A percentile compares a stretch with the other conserved stretches of the same genome.
These are phyloP conservation scores for Herminia tarsipennalis DNA, from an alignment of 2,888 invertebrate species.

Conservation along the genomic window DNA sequence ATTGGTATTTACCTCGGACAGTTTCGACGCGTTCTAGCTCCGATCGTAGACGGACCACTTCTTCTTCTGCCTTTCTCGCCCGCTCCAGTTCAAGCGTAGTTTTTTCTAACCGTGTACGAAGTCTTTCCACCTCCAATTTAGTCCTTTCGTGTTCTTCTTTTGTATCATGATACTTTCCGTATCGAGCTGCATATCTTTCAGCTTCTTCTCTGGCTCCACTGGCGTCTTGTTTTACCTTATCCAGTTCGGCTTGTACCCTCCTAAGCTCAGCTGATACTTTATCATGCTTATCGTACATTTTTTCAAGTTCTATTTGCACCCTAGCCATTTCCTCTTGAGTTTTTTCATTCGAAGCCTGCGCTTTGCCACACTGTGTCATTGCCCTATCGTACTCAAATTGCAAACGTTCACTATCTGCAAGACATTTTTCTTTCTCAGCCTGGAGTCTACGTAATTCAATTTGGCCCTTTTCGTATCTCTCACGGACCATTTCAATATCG, in stretches of 20 bases:
- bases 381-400: conserved; percentile 95
- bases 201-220: conserved; percentile 93
- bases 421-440: conserved; percentile 94
- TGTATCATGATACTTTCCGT: conserved; percentile 91
- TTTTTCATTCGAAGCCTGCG: conserved; percentile 94
- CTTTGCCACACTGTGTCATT: conserved; percentile 94
- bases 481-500: conserved; percentile 94
- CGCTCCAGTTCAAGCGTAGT: conserved; percentile 92
- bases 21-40: conserved; percentile 91
- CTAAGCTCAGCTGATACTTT: conserved; percentile 93
- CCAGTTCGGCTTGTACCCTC: conserved; percentile 92
- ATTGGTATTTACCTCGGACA: conserved; percentile 87
- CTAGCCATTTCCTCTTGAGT: conserved; percentile 95
- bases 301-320: conserved; percentile 94
- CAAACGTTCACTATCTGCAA: conserved; percentile 93
- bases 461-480: conserved; percentile 95
- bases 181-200: conserved; percentile 89
- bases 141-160: conserved; percentile 92
- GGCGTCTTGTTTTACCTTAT: conserved; percentile 88
- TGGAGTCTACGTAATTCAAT: conserved; percentile 93
- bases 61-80: conserved; percentile 89
- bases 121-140: conserved; percentile 92
- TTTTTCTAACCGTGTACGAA: conserved; percentile 92
- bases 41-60: conserved; percentile 87
- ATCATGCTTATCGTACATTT: conserved; percentile 96